A percentile compares a stretch with the other conserved stretches of the same genome.
These are phyloP conservation scores for Achatina immaculata DNA, from an alignment of 1,140 invertebrate species.

Conservation along the genomic window DNA sequence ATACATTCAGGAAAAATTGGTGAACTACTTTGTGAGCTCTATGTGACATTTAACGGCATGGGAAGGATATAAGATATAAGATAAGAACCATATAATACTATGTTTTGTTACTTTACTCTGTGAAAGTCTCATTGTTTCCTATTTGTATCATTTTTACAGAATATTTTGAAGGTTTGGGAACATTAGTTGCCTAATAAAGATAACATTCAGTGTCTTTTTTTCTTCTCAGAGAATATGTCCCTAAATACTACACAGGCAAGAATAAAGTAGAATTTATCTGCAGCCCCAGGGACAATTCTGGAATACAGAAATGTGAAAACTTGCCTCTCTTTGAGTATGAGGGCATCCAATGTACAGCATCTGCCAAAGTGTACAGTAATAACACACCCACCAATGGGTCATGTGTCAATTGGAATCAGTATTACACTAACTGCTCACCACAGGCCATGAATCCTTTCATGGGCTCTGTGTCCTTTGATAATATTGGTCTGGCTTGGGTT, in stretches of 20 bases:
- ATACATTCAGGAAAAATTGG: too few relatives aligned
- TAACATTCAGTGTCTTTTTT: too few relatives aligned
- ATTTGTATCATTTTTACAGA: too few relatives aligned
- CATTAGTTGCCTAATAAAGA: too few relatives aligned
- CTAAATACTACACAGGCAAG: conserved; percentile 39
- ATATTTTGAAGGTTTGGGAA: too few relatives aligned
- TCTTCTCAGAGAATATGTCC: conserved; percentile 27
- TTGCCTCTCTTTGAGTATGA: conserved; percentile 85
- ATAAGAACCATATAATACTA: too few relatives aligned
- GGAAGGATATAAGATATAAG: too few relatives aligned
- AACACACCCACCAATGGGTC: conserved; percentile 67
- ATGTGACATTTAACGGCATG: too few relatives aligned
- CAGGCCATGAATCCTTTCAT: conserved; percentile 97
- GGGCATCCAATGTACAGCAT: conserved; percentile 77
- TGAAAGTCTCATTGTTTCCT: too few relatives aligned
- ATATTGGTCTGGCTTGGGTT: conserved; percentile 99
- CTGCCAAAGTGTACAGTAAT: conserved; percentile 57
- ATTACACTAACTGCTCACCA: conserved; percentile 94
- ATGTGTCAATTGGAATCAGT: conserved; percentile 99
- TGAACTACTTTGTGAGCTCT: too few relatives aligned
- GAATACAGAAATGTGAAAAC: conserved; percentile 92
- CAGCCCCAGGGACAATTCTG: conserved; percentile 90
- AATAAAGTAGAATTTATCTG: conserved; percentile 97
- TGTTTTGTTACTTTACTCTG: too few relatives aligned
- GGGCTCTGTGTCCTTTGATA: conserved; percentile 99